phyloP scores from a whole-genome alignment of 1,140 invertebrate species.

The Philopotamus ludificatus region DNA sequence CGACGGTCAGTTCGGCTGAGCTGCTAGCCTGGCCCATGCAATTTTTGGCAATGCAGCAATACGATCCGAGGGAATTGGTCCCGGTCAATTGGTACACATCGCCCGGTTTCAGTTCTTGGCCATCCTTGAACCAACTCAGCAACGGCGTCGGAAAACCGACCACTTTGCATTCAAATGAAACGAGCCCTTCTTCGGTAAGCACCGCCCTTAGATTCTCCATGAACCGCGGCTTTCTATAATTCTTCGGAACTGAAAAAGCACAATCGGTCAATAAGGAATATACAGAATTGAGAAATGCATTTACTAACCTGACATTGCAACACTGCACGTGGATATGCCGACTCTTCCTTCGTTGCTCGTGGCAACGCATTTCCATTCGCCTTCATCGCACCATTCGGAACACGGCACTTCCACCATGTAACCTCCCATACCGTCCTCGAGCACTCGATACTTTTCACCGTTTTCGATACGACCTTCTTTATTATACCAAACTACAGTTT shows the following conservation, averaged over 20 bases:
- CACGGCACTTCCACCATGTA: conserved; percentile 72
- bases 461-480: conserved; percentile 72
- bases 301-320: conserved; percentile 68
- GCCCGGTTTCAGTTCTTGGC: conserved; percentile 84
- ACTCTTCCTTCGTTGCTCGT: conserved; percentile 69
- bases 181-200: conserved; percentile 84
- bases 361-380: conserved; percentile 86
- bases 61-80: conserved; percentile 84
- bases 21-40: conserved; percentile 89
- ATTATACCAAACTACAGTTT: conserved; percentile 79
- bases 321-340: conserved; percentile 68
- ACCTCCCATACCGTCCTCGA: conserved; percentile 77
- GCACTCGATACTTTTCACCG: conserved; percentile 64
- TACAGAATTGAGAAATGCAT: neutral
- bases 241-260: conserved; percentile 72
- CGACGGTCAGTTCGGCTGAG: conserved; percentile 81
- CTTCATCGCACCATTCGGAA: conserved; percentile 76
- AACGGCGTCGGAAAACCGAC: conserved; percentile 85
- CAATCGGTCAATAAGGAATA: no score
- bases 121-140: conserved; percentile 88
- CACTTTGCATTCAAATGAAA: conserved; percentile 91
- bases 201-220: conserved; percentile 86
- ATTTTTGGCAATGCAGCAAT: conserved; percentile 87
- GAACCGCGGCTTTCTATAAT: conserved; percentile 84
- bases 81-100: conserved; percentile 90